Evolutionary conservation across 2,888 invertebrate genomes (phyloP), one percentile per base, ranked within the genome.

Genomic region (Priocnemis perturbator): DNA sequence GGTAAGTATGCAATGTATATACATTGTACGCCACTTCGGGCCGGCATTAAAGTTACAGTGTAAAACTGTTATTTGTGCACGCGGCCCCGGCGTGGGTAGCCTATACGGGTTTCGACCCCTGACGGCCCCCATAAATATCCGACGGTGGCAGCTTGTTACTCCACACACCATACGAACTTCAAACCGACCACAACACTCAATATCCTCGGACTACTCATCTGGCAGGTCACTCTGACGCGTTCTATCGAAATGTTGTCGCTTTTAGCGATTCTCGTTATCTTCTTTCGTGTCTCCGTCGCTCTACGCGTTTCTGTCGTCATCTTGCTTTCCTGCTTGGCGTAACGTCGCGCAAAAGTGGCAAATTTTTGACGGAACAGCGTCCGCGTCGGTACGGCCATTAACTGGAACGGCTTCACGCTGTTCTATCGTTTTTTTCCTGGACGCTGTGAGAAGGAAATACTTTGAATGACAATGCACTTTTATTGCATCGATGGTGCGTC

Each of bases 101-200:
- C 65, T 64, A 44, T 60, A 47, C 60, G 45, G 64, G 60, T 76
- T 81, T 83, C 85, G 88, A 88, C 88, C 87, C 84, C 81, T 81
- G 81, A 73, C 80, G 86, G 81, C 85, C 85, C 85, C 84, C 85
- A 87, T 88, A 88, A 88, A 88, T 87, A 87, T 88, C 81, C 82
- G 74, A 78, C 79, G 78, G 81, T 87, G 88, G 85, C 88, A 87
- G 88, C 87, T 88, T 86, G 88, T 88, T 88, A 88, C 86, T 83
- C 85, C 78, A 81, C 37, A 37, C 82, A 78, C 82, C 80, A 81
- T 80, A 78, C 83, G 72, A 83, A 83, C 85, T 85, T 85, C 83
- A 81, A 85, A 85, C 84, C 83, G 78, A 86, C 83, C 85, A 81
- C 85, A 82, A 85, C 83, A 81, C 81, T 83, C 85, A 79, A 85